A percentile compares a stretch with the other conserved stretches of the same genome.
phyloP scores from a whole-genome alignment of 1,140 invertebrate species.

The Ceratoteleas bidentatus region DNA sequence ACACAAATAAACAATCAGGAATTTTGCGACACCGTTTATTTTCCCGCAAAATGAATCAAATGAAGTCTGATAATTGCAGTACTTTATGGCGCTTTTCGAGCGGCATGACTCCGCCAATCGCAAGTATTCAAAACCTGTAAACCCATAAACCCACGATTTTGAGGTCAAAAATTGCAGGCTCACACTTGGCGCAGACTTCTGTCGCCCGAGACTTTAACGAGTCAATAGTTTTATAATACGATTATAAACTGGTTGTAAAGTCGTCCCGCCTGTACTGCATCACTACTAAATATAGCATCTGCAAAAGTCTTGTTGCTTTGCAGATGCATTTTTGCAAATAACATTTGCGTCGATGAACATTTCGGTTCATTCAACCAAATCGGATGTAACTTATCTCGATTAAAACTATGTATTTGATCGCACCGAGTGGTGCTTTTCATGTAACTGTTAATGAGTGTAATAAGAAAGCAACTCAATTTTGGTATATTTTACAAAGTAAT shows the following conservation, averaged over 20 bases:
- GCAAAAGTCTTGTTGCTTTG: constrained; percentile 24
- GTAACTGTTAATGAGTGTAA: too few species aligned
- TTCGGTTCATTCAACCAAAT: background rate
- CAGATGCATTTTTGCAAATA: too few species aligned
- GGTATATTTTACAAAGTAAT: too few species aligned
- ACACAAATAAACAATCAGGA: constrained; percentile 12
- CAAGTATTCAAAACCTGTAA: constrained; percentile 39
- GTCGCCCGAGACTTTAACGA: constrained; percentile 37
- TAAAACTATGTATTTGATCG: background rate
- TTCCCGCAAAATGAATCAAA: constrained; percentile 3
- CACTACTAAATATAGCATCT: constrained; percentile 16
- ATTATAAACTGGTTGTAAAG: constrained; percentile 57
- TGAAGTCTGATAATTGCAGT: constrained; percentile 8
- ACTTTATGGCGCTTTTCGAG: constrained; percentile 38
- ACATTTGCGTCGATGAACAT: background rate
- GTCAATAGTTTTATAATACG: constrained; percentile 51
- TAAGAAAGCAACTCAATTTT: too few species aligned
- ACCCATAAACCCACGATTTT: constrained; percentile 29
- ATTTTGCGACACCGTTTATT: constrained; percentile 16
- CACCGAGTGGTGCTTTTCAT: too few species aligned
- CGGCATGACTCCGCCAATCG: constrained; percentile 14
- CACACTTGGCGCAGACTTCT: constrained; percentile 28
- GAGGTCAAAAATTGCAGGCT: constrained; percentile 38
- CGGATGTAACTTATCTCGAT: background rate
- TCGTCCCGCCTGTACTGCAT: constrained; percentile 13